Conservation (phyloP, 2,113 vertebrate genomes). For the Pseudorhombus dupliciocellatus region DNA sequence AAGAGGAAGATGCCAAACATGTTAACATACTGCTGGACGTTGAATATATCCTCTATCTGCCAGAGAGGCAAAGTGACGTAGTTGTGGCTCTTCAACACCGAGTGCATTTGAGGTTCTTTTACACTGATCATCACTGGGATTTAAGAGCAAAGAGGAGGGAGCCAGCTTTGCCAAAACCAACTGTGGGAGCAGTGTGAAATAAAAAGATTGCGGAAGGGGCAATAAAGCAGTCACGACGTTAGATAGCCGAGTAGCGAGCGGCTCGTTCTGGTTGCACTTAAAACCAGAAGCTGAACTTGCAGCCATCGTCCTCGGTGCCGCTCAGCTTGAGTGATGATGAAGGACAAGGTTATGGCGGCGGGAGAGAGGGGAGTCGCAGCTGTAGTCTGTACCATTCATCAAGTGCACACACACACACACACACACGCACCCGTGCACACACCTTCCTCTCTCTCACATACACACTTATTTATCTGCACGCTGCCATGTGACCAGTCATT, state of each 20-base stretch:
- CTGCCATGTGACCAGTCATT: conserved; percentile 29
- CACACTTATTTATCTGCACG: conserved; percentile 32
- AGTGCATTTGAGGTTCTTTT: conserved; percentile 9
- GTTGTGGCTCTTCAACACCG: conserved; percentile 9
- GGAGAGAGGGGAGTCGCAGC: conserved; percentile 57
- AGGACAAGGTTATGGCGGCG: conserved; percentile 75
- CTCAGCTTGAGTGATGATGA: conserved; percentile 73
- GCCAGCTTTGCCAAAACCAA: conserved; percentile 32
- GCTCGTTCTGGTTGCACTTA: conserved; percentile 16
- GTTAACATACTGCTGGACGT: conserved; percentile 41
- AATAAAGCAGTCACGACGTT: neutral
- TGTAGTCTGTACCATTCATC: conserved; percentile 65
- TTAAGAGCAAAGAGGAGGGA: conserved; percentile 20
- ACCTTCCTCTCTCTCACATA: conserved; percentile 17
- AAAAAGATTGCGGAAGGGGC: conserved; percentile 15
- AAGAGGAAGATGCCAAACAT: conserved; percentile 37
- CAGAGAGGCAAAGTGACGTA: conserved; percentile 30
- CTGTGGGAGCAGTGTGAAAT: conserved; percentile 31
- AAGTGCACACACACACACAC: conserved; percentile 17
- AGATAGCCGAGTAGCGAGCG: neutral
- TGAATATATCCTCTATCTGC: conserved; percentile 62
- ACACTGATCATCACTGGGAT: conserved; percentile 58
- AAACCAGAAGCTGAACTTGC: conserved; percentile 30
- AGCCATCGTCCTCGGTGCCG: conserved; percentile 37
- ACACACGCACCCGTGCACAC: conserved; percentile 25